Evolutionary conservation across 2,888 invertebrate genomes (phyloP).

Genomic region (Oscheius sp.): DNA sequence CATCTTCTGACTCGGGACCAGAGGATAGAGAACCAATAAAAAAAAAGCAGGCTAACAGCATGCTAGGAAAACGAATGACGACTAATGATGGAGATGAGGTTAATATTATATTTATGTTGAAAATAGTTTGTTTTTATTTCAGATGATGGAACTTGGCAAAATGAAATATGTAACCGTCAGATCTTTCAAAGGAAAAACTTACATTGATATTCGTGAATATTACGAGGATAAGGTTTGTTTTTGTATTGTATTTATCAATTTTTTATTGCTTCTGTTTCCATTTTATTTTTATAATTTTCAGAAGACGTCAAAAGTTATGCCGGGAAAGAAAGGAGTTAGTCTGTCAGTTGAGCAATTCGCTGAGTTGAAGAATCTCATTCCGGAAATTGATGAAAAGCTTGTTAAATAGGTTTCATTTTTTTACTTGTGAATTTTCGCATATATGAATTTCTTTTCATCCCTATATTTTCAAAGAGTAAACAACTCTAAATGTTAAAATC

Average conservation of each 20-base stretch:
- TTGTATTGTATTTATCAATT: not conserved
- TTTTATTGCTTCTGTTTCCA: not conserved
- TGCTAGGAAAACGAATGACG: not conserved
- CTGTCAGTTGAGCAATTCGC: constrained; percentile 54
- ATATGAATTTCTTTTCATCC: too few species aligned
- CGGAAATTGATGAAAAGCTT: constrained; percentile 44
- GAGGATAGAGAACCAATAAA: constrained; percentile 13
- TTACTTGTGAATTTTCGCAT: too few species aligned
- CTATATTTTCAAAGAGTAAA: too few species aligned
- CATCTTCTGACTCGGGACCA: constrained; percentile 3
- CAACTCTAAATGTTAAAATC: too few species aligned
- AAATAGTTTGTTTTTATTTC: not conserved
- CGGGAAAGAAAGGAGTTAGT: constrained; percentile 62
- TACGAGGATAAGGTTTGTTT: constrained; percentile 59
- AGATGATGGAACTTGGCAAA: constrained; percentile 60
- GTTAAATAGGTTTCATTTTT: too few species aligned
- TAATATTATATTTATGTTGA: not conserved
- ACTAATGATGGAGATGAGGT: constrained; percentile 21
- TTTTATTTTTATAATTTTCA: constrained; percentile 22
- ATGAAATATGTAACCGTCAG: constrained; percentile 50
- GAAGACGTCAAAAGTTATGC: constrained; percentile 57
- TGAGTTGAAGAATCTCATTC: constrained; percentile 50
- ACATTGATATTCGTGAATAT: constrained; percentile 63
- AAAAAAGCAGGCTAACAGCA: constrained; percentile 6
- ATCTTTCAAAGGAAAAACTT: constrained; percentile 54